These are phyloP conservation scores for Anolis carolinensis DNA, from an alignment of 2,113 vertebrate species.

Conservation along the genomic window DNA sequence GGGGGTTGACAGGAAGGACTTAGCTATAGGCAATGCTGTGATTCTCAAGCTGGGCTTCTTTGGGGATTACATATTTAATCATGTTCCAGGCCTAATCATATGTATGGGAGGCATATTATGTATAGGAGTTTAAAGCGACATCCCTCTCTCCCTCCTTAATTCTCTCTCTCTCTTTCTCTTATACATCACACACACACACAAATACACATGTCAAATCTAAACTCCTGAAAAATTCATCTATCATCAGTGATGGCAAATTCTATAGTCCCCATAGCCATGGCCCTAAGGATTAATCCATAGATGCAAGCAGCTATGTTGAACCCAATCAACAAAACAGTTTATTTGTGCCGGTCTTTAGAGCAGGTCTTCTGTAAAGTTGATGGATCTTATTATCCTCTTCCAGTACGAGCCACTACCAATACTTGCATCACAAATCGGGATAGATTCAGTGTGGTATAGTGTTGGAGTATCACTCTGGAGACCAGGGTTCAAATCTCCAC, in stretches of 20 bases:
- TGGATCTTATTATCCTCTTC: neutral
- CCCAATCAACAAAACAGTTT: neutral
- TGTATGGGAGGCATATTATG: constrained; percentile 10
- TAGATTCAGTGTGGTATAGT: no score
- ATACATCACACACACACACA: neutral
- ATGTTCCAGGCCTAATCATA: constrained; percentile 17
- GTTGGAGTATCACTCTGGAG: no score
- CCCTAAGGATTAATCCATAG: neutral
- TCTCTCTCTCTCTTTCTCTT: neutral
- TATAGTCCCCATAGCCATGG: neutral
- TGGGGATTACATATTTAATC: constrained; percentile 34
- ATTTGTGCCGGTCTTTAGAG: neutral
- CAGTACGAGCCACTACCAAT: neutral
- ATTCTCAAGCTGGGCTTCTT: constrained; percentile 13
- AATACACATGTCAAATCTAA: neutral
- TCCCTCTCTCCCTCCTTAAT: neutral
- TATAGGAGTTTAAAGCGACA: neutral
- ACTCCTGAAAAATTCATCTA: neutral
- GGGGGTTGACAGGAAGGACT: constrained; percentile 1
- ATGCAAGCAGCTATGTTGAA: neutral
- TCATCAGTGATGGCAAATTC: neutral
- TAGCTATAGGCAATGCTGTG: neutral
- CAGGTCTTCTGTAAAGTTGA: neutral
- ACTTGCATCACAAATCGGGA: neutral
- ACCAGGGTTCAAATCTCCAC: no score